These are phyloP conservation scores for Theretra japonica DNA, from an alignment of 2,888 invertebrate genomes.

Conservation along the genomic window DNA sequence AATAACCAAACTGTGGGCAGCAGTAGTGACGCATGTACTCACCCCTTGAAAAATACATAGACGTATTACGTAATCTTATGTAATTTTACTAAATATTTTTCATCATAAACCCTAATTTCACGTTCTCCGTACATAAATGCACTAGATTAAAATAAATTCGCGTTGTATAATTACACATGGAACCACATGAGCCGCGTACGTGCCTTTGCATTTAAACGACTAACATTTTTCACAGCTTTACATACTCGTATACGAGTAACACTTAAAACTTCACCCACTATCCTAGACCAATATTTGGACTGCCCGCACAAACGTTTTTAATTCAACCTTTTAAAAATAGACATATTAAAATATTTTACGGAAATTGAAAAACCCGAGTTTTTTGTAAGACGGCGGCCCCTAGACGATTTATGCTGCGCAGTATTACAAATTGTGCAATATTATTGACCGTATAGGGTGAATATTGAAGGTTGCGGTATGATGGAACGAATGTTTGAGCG, in stretches of 20 bases:
- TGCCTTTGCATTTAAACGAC: constrained; percentile 13
- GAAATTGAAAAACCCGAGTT: background rate
- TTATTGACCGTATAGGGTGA: no score
- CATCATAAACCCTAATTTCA: background rate
- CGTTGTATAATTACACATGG: background rate
- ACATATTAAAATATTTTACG: background rate
- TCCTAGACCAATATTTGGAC: background rate
- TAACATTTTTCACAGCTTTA: background rate
- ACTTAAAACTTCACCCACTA: background rate
- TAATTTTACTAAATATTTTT: no score
- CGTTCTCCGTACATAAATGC: background rate
- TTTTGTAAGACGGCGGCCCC: no score
- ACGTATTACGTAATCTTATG: no score
- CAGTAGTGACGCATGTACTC: no score
- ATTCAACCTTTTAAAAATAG: background rate
- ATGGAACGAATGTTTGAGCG: no score
- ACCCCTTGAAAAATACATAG: no score
- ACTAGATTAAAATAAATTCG: background rate
- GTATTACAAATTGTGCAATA: no score
- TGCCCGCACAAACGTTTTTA: background rate
- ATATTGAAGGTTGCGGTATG: no score
- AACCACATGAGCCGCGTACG: background rate
- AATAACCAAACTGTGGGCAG: no score
- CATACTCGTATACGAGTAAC: background rate
- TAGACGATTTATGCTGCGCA: no score